Evolutionary conservation across 2,888 invertebrate genomes (phyloP).

Genomic region (Acanthococcus lagerstroemiae): DNA sequence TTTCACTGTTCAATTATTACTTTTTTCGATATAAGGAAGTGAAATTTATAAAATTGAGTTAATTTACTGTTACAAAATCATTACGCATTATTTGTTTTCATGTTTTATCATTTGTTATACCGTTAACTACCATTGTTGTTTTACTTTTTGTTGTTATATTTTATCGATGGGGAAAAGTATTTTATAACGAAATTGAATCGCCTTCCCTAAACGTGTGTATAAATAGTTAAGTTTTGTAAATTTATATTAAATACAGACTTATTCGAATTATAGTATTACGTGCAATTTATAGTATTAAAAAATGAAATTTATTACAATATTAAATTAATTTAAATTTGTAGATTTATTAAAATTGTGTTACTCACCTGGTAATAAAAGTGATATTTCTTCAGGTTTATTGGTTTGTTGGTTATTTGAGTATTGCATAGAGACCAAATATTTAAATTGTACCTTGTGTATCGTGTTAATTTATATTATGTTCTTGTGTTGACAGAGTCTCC

Average conservation of each 20-base stretch:
- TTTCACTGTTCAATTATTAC: no score
- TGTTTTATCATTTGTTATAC: conserved; percentile 21
- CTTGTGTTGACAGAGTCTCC: no score
- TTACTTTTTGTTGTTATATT: conserved; percentile 25
- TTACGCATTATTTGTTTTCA: conserved; percentile 25
- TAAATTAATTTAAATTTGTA: conserved; percentile 10
- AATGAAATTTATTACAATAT: conserved; percentile 17
- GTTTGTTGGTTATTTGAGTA: no score
- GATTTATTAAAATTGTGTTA: conserved; percentile 12
- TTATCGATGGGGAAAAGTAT: not conserved
- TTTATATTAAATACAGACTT: not conserved
- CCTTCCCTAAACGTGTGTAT: no score
- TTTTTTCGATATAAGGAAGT: no score
- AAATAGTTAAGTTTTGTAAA: not conserved
- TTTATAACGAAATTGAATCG: no score
- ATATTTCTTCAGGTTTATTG: conserved; percentile 25
- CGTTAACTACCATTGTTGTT: conserved; percentile 26
- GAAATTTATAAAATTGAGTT: no score
- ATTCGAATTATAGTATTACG: conserved; percentile 31
- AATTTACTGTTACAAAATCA: no score
- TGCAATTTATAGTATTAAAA: conserved; percentile 31
- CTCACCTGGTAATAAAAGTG: conserved; percentile 29
- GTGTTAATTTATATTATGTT: no score
- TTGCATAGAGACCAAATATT: no score
- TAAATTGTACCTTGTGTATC: no score